Base-by-base conservation (phyloP, 2,888 invertebrate species). In the Drosophila anomalipes region DNA sequence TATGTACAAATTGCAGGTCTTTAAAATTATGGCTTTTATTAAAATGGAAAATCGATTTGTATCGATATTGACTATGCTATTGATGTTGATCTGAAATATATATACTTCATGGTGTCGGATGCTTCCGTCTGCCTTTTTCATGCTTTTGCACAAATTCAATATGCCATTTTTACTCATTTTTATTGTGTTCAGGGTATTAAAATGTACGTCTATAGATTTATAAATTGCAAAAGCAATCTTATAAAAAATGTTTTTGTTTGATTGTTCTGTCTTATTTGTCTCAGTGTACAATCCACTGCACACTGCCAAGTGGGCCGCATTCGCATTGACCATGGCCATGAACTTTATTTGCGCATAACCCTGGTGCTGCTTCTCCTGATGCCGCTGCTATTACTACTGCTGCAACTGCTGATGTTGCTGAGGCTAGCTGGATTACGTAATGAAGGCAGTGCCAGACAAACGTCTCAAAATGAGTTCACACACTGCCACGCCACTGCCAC, bases 311-410 rank as follows among this genome's bases (percentile, higher is more conserved):
- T 86, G 76, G 56, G 62, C 53, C 70, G 60, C 70, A 70, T 60
- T 83, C 64, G 59, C 75, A 76, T 68, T 86, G 87, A 89, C 87
- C 88, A 75, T 86, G 86, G 78, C 86, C 91, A 54, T 87, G 91
- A 87, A 89, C 87, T 85, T 87, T 83, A 60, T 65, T 69, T 77
- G 77, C 53, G 75, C 56, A 61, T 54, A 51, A 26, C 65, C 66
- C 53, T 39, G n/a, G 28, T 3, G 56, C 14, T 47, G 26, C 14
- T 30, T 52, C 28, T 30, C 19, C 28, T 52, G 14, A 26, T 26
- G 28, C 28, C 28, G 7, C 35, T 32, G 35, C 39, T 22, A 44
- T 32, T 16, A 16, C 54, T 14, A 12, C 39, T n/a, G n/a, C 35
- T 28, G 35, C 39, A n/a, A 44, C 35, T 16, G 39, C 39, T 22